Percentiles rank a stretch among this genome's conserved stretches.
Conservation (phyloP, 2,888 invertebrate species). For the Neoascia interrupta region DNA sequence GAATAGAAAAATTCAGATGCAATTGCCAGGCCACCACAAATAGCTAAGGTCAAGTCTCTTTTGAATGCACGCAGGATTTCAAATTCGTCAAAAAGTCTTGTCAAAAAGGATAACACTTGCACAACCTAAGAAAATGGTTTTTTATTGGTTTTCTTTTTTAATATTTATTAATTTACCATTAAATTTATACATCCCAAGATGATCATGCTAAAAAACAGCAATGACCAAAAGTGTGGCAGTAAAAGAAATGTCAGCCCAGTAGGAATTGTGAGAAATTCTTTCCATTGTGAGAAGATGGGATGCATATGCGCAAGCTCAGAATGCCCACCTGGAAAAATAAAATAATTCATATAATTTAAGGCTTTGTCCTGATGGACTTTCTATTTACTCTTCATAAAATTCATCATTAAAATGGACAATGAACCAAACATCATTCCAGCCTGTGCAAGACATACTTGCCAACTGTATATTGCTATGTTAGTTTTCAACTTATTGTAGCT, state of each 20-base stretch:
- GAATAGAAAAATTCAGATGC: conserved; percentile 36
- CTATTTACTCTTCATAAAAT: conserved; percentile 80
- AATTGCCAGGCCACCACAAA: conserved; percentile 58
- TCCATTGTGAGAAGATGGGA: neutral
- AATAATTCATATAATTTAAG: neutral
- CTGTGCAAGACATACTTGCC: conserved; percentile 74
- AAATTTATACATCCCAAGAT: conserved; percentile 36
- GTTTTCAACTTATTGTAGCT: conserved; percentile 82
- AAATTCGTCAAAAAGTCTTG: conserved; percentile 76
- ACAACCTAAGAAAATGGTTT: conserved; percentile 56
- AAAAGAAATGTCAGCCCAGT: conserved; percentile 6
- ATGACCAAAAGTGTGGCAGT: conserved; percentile 42
- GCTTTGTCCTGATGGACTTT: neutral
- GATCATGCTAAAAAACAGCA: conserved; percentile 22
- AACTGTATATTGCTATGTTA: conserved; percentile 81
- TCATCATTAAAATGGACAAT: conserved; percentile 85
- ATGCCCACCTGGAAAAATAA: too few species aligned
- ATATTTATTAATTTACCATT: neutral
- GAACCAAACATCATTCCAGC: conserved; percentile 76
- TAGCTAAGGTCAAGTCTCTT: conserved; percentile 71
- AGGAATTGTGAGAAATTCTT: conserved; percentile 26
- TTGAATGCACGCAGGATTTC: conserved; percentile 72
- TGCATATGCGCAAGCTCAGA: neutral
- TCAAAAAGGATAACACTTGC: conserved; percentile 74
- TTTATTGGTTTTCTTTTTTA: neutral